Percentiles rank a stretch among this genome's conserved stretches.
Conservation (phyloP, 2,113 vertebrate species). For the Cricetomys ansorgei region DNA sequence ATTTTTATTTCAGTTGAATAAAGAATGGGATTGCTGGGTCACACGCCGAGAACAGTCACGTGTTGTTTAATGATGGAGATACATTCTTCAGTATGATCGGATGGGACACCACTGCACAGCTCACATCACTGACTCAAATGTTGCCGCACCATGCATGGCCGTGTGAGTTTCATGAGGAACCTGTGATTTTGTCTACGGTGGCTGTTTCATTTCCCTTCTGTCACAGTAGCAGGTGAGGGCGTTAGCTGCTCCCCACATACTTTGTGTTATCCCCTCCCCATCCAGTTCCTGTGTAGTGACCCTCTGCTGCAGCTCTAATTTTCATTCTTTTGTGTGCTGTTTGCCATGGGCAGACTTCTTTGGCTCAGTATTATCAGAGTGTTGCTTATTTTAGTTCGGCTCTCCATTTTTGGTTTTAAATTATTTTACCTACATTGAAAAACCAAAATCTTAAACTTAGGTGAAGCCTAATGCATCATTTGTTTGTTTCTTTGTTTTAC, state of each 20-base stretch:
- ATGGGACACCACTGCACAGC: neutral
- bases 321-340: neutral
- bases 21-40: neutral
- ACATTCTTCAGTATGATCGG: neutral
- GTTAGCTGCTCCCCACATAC: neutral
- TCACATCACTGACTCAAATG: no score
- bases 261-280: neutral
- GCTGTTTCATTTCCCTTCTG: neutral
- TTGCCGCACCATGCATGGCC: no score
- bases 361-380: neutral
- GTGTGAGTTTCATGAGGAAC: neutral
- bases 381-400: neutral
- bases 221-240: neutral
- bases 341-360: neutral
- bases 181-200: neutral
- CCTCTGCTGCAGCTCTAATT: neutral
- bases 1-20: slow-evolving; percentile 10
- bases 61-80: neutral
- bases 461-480: neutral
- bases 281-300: neutral
- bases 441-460: neutral
- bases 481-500: neutral
- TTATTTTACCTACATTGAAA: slow-evolving; percentile 14
- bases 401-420: neutral
- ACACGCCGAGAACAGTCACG: neutral